Evolutionary conservation across 2,888 invertebrate genomes (phyloP).

Genomic region (Coleophora deauratella): DNA sequence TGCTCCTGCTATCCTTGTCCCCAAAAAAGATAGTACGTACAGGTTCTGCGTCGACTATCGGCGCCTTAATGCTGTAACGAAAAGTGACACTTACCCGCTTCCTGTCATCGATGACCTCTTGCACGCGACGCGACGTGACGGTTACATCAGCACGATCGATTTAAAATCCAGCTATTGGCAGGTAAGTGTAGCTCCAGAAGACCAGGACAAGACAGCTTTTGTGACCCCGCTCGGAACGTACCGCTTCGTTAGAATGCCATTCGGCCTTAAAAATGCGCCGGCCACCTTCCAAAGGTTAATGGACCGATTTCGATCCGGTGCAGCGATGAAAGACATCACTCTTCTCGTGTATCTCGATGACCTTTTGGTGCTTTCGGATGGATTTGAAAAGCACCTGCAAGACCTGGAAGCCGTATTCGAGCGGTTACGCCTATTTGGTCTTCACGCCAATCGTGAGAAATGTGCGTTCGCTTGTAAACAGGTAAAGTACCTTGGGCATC

Average conservation of each 20-base stretch:
- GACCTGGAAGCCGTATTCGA: conserved; percentile 10
- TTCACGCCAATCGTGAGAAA: conserved; percentile 8
- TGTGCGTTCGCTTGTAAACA: conserved; percentile 10
- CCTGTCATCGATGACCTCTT: conserved; percentile 21
- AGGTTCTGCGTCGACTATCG: conserved; percentile 5
- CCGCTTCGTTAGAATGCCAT: conserved; percentile 14
- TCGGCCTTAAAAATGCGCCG: neutral
- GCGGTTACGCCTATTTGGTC: conserved; percentile 6
- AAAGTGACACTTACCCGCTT: conserved; percentile 12
- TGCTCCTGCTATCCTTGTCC: conserved; percentile 27
- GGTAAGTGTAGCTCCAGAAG: conserved; percentile 16
- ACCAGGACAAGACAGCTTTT: conserved; percentile 24
- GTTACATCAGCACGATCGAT: conserved; percentile 30
- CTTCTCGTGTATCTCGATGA: conserved; percentile 27
- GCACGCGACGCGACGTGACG: conserved; percentile 25
- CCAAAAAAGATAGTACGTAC: conserved; percentile 13
- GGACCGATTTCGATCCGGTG: conserved; percentile 17
- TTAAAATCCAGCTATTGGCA: conserved; percentile 36
- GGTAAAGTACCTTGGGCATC: conserved; percentile 11
- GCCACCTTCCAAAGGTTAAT: conserved; percentile 14
- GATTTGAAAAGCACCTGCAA: conserved; percentile 15
- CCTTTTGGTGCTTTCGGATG: no score
- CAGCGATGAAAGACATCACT: conserved; percentile 11
- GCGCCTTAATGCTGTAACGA: conserved; percentile 12
- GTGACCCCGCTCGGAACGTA: conserved; percentile 22